Conservation (phyloP, 92 coral and sea anemone species). For the Porites rus region DNA sequence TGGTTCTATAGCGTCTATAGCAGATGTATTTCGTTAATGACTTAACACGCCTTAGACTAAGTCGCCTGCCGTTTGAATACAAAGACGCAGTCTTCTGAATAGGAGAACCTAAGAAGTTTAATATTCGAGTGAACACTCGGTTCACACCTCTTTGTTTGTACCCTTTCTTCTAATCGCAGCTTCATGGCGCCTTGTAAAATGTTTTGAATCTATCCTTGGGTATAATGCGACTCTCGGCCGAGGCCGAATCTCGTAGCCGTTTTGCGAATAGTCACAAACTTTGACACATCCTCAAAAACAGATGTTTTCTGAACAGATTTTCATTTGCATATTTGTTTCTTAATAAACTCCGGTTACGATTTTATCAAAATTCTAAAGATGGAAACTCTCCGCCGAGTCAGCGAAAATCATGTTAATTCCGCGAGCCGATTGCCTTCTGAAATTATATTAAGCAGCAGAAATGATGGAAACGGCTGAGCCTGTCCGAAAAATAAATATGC, state of each 20-base stretch:
- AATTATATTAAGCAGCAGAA: too few species aligned
- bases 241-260: background rate
- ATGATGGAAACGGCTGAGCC: too few species aligned
- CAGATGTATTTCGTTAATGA: conserved; percentile 43
- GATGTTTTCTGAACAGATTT: conserved; percentile 30
- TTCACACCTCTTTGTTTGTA: conserved; percentile 50
- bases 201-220: background rate
- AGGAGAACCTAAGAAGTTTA: conserved; percentile 30
- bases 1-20: background rate
- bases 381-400: too few species aligned
- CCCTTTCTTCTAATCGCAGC: conserved; percentile 27
- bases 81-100: conserved; percentile 37
- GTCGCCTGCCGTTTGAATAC: conserved; percentile 34
- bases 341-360: conserved; percentile 20
- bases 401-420: too few species aligned
- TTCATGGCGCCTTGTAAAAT: conserved; percentile 15
- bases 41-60: conserved; percentile 46
- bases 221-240: background rate
- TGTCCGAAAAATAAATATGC: background rate
- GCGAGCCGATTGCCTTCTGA: too few species aligned
- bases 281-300: conserved; percentile 2
- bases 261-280: conserved; percentile 2
- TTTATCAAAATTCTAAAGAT: background rate
- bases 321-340: conserved; percentile 40
- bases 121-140: conserved; percentile 39